phyloP scores from a whole-genome alignment of 2,888 invertebrate genomes.

The Neoascia interrupta region DNA sequence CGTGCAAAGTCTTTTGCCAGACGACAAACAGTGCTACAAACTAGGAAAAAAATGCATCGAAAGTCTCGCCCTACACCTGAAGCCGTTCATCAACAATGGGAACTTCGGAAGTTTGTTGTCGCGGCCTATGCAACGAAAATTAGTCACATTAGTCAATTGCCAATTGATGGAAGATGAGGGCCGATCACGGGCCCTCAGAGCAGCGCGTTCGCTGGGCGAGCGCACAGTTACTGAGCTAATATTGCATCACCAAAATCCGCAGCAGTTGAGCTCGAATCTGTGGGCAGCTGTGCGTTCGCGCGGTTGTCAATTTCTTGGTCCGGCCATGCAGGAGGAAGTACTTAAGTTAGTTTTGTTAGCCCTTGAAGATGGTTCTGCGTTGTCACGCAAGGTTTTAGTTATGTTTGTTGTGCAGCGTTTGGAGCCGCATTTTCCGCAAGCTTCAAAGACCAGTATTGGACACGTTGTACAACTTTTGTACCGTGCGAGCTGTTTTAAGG shows the following conservation, averaged over 20 bases:
- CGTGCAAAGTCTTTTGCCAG: constrained; percentile 80
- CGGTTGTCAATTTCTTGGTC: constrained; percentile 98
- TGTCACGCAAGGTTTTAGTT: constrained; percentile 96
- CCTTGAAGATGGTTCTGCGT: constrained; percentile 95
- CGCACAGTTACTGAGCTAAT: constrained; percentile 96
- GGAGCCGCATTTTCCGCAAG: constrained; percentile 96
- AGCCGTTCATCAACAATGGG: constrained; percentile 85
- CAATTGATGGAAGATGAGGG: constrained; percentile 95
- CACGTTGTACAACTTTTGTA: constrained; percentile 99
- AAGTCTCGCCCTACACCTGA: constrained; percentile 92
- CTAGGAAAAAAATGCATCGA: constrained; percentile 90
- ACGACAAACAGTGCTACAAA: constrained; percentile 82
- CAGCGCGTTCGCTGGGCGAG: constrained; percentile 95
- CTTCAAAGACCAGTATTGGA: constrained; percentile 99
- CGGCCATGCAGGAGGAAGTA: constrained; percentile 99
- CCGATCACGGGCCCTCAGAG: constrained; percentile 87
- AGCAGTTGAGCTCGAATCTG: constrained; percentile 93
- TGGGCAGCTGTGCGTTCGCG: constrained; percentile 98
- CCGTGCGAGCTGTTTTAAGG: constrained; percentile 98
- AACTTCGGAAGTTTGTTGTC: constrained; percentile 82
- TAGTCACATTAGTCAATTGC: constrained; percentile 95
- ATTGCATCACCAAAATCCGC: constrained; percentile 96
- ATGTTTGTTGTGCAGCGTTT: constrained; percentile 99
- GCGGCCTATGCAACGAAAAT: constrained; percentile 96
- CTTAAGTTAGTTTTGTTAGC: constrained; percentile 95